Base-by-base conservation (phyloP, 1,140 invertebrate genomes). In the Augochlora pura region DNA sequence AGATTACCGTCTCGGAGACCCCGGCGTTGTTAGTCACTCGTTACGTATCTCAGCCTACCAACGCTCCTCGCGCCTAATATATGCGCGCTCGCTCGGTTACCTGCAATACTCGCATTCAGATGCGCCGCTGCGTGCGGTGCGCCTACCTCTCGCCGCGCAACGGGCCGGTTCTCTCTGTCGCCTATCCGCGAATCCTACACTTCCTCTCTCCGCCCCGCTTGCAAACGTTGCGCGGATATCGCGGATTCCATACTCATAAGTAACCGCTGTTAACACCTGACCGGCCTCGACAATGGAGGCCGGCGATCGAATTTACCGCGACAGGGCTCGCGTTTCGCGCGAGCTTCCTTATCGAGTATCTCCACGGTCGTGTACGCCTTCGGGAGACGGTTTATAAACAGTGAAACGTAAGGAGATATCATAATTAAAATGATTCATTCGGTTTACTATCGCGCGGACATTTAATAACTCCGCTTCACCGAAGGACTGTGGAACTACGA, bases 1-100 rank as follows among this genome's bases (percentile, higher is more conserved):
- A 86, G 82, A 86, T 86, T 86, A 81, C 80, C 75, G 57, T 69
- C 75, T 74, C 32, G 63, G 77, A 64, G 80, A 69, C 69, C 49
- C 64, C 65, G 66, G 57, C 66, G 80, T 80, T 62, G 66, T 79
- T 86, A 86, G 76, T 86, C 85, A 80, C 81, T 82, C 62, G 18
- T 73, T n/a, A 27, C 52, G 60, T 72, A 66, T 74, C 71, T 68
- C 67, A 49, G 54, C 54, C 71, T 75, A 75, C 71, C 71, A 80
- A 75, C 64, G 71, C 77, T 64, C 27, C 39, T 65, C 27, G 67
- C 27, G 67, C 16, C 62, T 75, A 67, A 80, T 68, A 54, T 78
- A 72, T 82, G 65, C 82, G 16, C 77, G 62, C 49, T 79, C 73
- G 59, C 69, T 32, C 9, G 76, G n/a, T 71, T 72, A 68, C 68